Conservation (phyloP, 1,140 invertebrate genomes). For the Portunus trituberculatus region DNA sequence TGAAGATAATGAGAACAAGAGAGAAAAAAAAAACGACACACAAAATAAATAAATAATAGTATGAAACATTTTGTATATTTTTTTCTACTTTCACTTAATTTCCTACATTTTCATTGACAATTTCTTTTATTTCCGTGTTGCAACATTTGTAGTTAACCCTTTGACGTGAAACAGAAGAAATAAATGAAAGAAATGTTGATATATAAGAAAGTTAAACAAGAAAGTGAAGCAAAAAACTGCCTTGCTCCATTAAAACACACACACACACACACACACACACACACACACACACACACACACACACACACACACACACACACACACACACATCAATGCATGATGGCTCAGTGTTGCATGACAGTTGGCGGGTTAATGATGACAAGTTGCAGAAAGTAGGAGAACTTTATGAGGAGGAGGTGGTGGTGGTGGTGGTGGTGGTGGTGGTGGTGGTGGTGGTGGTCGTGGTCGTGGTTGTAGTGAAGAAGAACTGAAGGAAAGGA, state of each 20-base stretch:
- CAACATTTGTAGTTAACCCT: too few species aligned
- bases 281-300: neutral
- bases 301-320: slow-evolving; percentile 20
- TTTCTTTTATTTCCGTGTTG: too few species aligned
- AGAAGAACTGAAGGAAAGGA: neutral
- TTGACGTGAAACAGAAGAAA: neutral
- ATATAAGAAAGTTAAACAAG: neutral
- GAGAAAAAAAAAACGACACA: too few species aligned
- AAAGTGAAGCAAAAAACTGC: neutral
- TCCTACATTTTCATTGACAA: too few species aligned
- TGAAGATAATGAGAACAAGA: too few species aligned
- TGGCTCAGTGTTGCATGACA: neutral
- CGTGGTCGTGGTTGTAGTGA: neutral
- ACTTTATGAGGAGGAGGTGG: neutral
- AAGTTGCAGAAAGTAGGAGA: neutral
- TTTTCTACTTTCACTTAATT: too few species aligned
- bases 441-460: neutral
- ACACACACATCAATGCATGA: slow-evolving; percentile 11
- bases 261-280: neutral
- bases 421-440: neutral
- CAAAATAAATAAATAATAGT: too few species aligned
- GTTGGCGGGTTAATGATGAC: neutral
- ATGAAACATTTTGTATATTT: too few species aligned
- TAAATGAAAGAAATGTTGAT: neutral
- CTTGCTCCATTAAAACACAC: neutral